Evolutionary conservation across 1,140 invertebrate species (phyloP).

Genomic region (Sipha flava): DNA sequence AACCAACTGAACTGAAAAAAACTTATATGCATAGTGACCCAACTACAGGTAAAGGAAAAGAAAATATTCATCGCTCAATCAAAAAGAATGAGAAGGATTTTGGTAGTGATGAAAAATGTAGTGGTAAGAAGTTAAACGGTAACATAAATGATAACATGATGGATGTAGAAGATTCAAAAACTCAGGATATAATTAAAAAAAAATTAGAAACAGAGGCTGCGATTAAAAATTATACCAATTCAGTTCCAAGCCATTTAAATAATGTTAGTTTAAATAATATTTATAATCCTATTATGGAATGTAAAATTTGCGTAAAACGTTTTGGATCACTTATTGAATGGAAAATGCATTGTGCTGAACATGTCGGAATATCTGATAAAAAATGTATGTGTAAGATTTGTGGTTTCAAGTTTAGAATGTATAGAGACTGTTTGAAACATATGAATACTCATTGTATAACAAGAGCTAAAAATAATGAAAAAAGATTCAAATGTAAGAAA

Average conservation of each 20-base stretch:
- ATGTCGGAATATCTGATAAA: neutral
- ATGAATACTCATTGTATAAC: neutral
- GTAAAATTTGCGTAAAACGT: neutral
- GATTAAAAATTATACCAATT: neutral
- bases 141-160: neutral
- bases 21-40: neutral
- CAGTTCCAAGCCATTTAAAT: neutral
- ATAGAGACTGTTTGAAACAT: neutral
- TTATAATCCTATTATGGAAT: neutral
- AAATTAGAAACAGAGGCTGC: neutral
- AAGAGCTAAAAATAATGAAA: no score
- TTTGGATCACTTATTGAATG: neutral
- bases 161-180: neutral
- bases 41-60: neutral
- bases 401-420: neutral
- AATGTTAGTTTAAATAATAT: neutral
- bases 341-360: slow-evolving; percentile 8
- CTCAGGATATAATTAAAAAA: neutral
- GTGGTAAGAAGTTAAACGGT: neutral
- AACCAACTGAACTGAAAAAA: neutral
- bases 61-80: neutral
- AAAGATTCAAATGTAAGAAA: neutral
- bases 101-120: neutral
- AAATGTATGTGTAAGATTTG: slow-evolving; percentile 5
- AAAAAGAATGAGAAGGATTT: neutral